phyloP scores from a whole-genome alignment of 2,113 vertebrate genomes.

The Cinclus cinclus region DNA sequence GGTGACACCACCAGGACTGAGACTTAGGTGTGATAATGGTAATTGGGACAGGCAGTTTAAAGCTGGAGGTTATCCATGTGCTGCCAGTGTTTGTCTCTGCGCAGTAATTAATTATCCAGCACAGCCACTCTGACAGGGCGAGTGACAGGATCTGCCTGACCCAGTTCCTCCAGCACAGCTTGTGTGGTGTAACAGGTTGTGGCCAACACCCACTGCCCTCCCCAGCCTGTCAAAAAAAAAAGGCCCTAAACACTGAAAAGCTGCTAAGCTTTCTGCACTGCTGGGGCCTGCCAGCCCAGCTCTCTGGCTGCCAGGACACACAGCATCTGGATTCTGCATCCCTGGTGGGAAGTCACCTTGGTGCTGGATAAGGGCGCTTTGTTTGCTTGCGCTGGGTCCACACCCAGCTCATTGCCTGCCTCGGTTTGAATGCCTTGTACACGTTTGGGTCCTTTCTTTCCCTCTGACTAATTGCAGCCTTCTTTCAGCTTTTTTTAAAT shows the following conservation, averaged over 20 bases:
- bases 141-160: slow-evolving; percentile 31
- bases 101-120: background rate
- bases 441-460: background rate
- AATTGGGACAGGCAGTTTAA: background rate
- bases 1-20: background rate
- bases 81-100: background rate
- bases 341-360: accelerated
- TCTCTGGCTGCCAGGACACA: background rate
- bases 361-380: background rate
- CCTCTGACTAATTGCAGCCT: slow-evolving; percentile 20
- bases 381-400: background rate
- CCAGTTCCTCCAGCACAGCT: slow-evolving; percentile 25
- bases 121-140: background rate
- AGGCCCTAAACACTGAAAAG: background rate
- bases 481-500: background rate
- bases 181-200: background rate
- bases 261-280: background rate
- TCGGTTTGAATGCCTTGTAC: background rate
- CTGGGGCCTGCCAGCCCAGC: background rate
- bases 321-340: background rate
- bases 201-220: background rate
- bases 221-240: background rate
- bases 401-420: slow-evolving; percentile 19
- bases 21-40: background rate
- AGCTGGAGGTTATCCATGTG: background rate